Conservation (phyloP, 2,113 vertebrate species). For the Arothron firmamentum region DNA sequence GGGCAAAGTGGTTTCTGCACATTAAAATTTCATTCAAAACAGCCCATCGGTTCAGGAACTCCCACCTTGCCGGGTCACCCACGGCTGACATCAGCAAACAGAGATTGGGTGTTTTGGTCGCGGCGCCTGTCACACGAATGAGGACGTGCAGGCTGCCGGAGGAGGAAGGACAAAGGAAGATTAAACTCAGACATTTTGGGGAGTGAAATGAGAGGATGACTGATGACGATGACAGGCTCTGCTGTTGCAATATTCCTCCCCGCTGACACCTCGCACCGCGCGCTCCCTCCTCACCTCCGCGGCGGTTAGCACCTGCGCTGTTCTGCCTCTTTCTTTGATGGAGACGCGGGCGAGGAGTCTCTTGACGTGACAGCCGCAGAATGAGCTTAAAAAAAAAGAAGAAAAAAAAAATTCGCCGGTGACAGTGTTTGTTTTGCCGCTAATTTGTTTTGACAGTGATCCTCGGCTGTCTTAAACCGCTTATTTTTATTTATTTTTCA, state of each 20-base stretch:
- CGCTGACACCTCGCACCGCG: constrained; percentile 52
- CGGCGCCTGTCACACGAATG: constrained; percentile 58
- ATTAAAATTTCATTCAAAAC: constrained; percentile 71
- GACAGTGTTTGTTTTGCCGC: constrained; percentile 52
- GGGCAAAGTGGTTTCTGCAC: constrained; percentile 51
- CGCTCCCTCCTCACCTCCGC: constrained; percentile 48
- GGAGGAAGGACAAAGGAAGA: constrained; percentile 64
- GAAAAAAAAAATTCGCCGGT: constrained; percentile 14
- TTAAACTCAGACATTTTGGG: constrained; percentile 62
- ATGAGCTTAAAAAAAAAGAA: constrained; percentile 2
- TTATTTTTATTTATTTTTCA: neutral
- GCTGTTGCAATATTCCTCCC: constrained; percentile 69
- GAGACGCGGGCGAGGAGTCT: constrained; percentile 47
- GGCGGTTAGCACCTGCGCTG: constrained; percentile 58
- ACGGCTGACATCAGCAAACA: constrained; percentile 57
- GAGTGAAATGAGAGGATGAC: constrained; percentile 64
- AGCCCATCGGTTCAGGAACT: constrained; percentile 63
- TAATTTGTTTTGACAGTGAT: constrained; percentile 61
- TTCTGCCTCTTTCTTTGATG: constrained; percentile 41
- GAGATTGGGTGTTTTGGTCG: constrained; percentile 54
- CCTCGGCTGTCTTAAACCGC: constrained; percentile 24
- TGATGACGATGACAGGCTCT: constrained; percentile 69
- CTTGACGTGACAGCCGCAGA: constrained; percentile 40
- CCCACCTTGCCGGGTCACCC: constrained; percentile 62
- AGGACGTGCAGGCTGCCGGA: constrained; percentile 43